Evolutionary conservation across 2,113 vertebrate genomes (phyloP).

Genomic region (Hypanus sabinus): DNA sequence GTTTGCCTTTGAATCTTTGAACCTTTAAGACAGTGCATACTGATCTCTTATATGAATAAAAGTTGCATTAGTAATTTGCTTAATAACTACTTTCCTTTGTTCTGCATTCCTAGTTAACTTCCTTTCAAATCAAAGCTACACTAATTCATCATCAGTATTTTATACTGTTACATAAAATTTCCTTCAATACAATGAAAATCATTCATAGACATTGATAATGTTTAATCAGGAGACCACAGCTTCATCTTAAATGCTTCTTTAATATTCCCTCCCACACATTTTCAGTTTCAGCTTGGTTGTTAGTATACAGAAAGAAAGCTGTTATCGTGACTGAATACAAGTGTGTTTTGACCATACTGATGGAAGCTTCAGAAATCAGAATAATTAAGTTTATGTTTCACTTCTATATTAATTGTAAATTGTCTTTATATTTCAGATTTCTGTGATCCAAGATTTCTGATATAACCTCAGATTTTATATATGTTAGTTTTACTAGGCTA

Average conservation of each 20-base stretch:
- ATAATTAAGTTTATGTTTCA: background rate
- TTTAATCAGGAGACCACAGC: background rate
- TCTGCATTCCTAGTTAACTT: background rate
- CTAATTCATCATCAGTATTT: background rate
- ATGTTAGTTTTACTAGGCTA: too few species aligned
- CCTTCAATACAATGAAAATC: background rate
- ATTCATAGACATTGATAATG: background rate
- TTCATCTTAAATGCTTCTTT: background rate
- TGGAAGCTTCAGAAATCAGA: background rate
- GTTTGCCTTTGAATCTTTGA: too few species aligned
- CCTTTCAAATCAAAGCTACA: background rate
- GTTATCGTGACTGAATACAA: background rate
- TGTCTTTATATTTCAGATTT: background rate
- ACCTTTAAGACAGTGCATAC: too few species aligned
- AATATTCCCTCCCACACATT: background rate
- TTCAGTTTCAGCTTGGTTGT: background rate
- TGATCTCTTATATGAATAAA: background rate
- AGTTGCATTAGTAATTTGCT: background rate
- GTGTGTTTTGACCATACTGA: too few species aligned
- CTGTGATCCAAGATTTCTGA: background rate
- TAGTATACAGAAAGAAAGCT: background rate
- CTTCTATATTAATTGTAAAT: background rate
- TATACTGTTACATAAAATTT: background rate
- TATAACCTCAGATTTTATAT: background rate
- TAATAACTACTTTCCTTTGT: background rate